Percentiles rank a stretch among this genome's conserved stretches.
phyloP scores from a whole-genome alignment of 2,888 invertebrate species.

The Quadriops clusia region DNA sequence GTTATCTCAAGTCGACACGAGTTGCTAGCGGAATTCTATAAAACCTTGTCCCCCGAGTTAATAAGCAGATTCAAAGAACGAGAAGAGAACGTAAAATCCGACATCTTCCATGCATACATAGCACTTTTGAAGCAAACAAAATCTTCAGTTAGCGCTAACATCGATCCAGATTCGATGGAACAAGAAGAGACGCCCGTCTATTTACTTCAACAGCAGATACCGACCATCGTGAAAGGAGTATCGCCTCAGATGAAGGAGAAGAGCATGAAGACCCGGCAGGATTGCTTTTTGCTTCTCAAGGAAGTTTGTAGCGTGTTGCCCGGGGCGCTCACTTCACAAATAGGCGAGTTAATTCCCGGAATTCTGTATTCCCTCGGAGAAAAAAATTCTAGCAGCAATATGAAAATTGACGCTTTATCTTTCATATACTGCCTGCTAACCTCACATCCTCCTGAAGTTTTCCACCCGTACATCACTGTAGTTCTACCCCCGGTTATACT shows the following conservation, averaged over 20 bases:
- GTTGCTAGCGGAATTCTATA: constrained; percentile 79
- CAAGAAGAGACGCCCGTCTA: constrained; percentile 59
- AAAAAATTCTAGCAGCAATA: constrained; percentile 89
- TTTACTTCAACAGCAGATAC: constrained; percentile 51
- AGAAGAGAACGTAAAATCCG: constrained; percentile 98
- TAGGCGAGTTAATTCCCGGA: constrained; percentile 76
- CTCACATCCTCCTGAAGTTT: constrained; percentile 66
- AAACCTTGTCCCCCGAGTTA: constrained; percentile 77
- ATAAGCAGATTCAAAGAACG: constrained; percentile 92
- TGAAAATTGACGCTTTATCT: constrained; percentile 93
- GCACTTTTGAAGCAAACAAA: constrained; percentile 84
- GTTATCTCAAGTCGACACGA: constrained; percentile 88
- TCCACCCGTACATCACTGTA: constrained; percentile 68
- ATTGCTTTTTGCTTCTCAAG: constrained; percentile 81
- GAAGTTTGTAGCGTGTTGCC: constrained; percentile 84
- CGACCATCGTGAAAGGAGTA: constrained; percentile 74
- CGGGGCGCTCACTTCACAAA: constrained; percentile 74
- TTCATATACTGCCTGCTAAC: constrained; percentile 78
- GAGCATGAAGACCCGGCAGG: constrained; percentile 80
- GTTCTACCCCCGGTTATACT: constrained; percentile 76
- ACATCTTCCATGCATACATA: constrained; percentile 93
- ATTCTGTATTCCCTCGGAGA: constrained; percentile 82
- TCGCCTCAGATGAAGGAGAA: constrained; percentile 76
- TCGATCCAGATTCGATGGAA: constrained; percentile 60
- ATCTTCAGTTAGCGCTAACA: constrained; percentile 50